Evolutionary conservation across 2,888 invertebrate genomes (phyloP).

Genomic region (Griposia aprilina): DNA sequence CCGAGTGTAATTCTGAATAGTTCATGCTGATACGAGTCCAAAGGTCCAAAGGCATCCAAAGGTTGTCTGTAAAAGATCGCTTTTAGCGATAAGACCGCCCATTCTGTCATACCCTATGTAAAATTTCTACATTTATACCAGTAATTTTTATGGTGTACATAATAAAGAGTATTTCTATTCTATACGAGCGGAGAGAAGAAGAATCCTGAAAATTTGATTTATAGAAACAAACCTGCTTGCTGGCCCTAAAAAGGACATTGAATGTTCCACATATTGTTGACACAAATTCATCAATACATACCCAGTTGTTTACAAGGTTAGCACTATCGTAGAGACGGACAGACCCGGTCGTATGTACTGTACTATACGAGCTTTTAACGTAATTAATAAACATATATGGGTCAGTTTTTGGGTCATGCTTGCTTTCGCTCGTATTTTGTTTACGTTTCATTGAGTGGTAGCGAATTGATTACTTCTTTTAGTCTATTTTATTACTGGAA

Average conservation of each 20-base stretch:
- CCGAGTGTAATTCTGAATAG: neutral
- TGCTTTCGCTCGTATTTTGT: slow-evolving; percentile 46
- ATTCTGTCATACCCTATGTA: too few relatives aligned
- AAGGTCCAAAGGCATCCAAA: too few relatives aligned
- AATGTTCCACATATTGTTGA: neutral
- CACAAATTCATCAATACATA: neutral
- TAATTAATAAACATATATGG: slow-evolving; percentile 61
- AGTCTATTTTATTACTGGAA: neutral
- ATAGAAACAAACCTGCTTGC: too few relatives aligned
- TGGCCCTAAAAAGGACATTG: too few relatives aligned
- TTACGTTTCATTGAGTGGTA: slow-evolving; percentile 24
- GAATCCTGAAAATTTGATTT: too few relatives aligned
- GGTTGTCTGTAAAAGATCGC: too few relatives aligned
- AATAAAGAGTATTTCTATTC: too few relatives aligned
- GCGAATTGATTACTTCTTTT: slow-evolving; percentile 43
- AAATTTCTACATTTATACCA: too few relatives aligned
- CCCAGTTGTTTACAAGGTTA: slow-evolving; percentile 21
- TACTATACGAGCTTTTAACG: slow-evolving; percentile 48
- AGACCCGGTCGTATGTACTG: slow-evolving; percentile 4
- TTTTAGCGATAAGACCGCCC: too few relatives aligned
- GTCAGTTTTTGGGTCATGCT: slow-evolving; percentile 47
- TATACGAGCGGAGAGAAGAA: too few relatives aligned
- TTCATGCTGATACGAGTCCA: too few relatives aligned
- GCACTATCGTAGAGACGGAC: slow-evolving; percentile 9
- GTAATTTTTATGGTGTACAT: too few relatives aligned